These are phyloP conservation scores for Tragelaphus scriptus DNA, from an alignment of 2,113 vertebrate species.

Conservation along the genomic window DNA sequence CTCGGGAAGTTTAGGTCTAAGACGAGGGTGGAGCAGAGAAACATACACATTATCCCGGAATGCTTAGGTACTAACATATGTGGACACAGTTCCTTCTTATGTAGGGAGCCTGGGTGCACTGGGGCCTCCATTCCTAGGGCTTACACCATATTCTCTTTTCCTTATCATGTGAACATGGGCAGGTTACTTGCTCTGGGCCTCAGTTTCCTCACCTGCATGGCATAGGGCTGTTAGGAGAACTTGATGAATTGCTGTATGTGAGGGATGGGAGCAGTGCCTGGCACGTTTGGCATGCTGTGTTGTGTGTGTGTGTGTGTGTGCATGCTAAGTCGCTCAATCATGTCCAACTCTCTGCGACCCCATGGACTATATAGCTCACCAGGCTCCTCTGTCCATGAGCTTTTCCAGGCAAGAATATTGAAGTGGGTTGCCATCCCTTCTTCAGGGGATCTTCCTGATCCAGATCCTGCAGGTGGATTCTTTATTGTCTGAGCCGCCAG, in stretches of 20 bases:
- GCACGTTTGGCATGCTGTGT: fast-evolving
- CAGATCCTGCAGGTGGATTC: neutral
- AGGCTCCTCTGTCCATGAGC: neutral
- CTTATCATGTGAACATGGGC: neutral
- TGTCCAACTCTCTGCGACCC: neutral
- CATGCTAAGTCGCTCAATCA: neutral
- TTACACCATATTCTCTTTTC: neutral
- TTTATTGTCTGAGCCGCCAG: neutral
- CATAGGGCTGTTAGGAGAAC: neutral
- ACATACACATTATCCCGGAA: fast-evolving
- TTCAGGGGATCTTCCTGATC: neutral
- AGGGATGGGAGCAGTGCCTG: neutral
- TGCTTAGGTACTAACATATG: neutral
- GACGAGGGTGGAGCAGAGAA: neutral
- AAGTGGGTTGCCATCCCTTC: neutral
- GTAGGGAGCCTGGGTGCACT: neutral
- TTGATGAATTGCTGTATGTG: neutral
- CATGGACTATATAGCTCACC: neutral
- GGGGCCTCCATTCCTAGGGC: neutral
- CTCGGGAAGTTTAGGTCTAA: neutral
- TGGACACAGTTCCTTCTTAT: neutral
- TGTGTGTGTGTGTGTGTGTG: fast-evolving
- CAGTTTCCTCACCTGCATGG: neutral
- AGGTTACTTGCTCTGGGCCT: neutral
- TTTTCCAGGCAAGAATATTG: neutral